Percentiles rank a stretch among this genome's conserved stretches.
Conservation (phyloP, 1,140 invertebrate genomes). For the Sinella curviseta region DNA sequence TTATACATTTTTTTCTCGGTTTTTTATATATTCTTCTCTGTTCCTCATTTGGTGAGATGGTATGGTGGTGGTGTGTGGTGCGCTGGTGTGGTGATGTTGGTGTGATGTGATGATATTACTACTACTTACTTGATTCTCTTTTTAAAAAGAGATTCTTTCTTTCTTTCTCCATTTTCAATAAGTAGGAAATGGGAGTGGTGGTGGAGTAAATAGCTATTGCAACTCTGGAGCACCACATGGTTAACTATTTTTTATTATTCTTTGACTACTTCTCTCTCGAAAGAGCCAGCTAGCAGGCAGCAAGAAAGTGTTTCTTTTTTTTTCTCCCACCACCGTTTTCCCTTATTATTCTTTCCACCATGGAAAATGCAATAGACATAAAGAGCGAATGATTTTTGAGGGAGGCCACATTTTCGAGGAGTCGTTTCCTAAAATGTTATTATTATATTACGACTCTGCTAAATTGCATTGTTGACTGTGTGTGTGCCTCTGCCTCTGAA, state of each 20-base stretch:
- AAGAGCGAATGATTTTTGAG: conserved; percentile 45
- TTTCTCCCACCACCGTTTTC: not conserved
- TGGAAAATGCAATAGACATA: conserved; percentile 36
- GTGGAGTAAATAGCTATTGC: not conserved
- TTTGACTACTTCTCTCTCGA: not conserved
- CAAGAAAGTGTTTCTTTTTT: not conserved
- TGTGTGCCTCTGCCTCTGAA: not conserved
- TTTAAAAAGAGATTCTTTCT: not conserved
- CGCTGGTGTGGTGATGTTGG: not conserved
- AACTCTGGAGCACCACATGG: conserved; percentile 7
- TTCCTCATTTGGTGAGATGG: not conserved
- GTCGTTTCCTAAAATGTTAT: conserved; percentile 31
- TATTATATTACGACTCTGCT: conserved; percentile 33
- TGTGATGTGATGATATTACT: not conserved
- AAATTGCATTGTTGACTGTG: not conserved
- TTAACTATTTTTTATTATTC: conserved; percentile 18
- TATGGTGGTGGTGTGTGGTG: not conserved
- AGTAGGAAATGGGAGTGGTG: not conserved
- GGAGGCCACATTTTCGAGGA: conserved; percentile 44
- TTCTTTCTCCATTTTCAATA: not conserved
- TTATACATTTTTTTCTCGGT: not conserved
- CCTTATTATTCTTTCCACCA: not conserved
- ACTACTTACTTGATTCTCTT: not conserved
- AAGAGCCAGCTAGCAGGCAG: not conserved
- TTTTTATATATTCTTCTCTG: not conserved